Base-by-base conservation (phyloP, 2,797 vertebrate species). In the Brotula barbata region DNA sequence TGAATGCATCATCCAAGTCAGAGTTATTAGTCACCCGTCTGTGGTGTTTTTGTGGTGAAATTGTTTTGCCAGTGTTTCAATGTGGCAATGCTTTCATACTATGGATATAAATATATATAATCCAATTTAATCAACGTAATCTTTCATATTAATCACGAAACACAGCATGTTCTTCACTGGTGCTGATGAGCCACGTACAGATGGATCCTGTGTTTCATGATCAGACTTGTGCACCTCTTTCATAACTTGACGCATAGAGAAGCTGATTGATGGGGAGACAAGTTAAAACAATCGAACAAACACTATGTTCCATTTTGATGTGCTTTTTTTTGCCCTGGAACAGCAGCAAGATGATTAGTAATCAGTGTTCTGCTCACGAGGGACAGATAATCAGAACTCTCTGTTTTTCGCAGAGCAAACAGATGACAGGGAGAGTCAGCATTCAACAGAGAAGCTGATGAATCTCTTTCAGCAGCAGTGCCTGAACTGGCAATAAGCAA, bases 301-400 rank as follows among this genome's bases (percentile, higher is more conserved):
- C 64, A 36, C 54, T n/a, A 1, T 67, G 64, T 69, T 71, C 63
- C 19, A 46, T 58, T 75, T 59, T 50, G 25, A 33, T 51, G 28
- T 28, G 6, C 2, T 33, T 33, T 12, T 50, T 48, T 49, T 64
- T 47, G 48, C 40, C 10, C 25, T 70, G 28, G 20, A 77, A 75
- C 37, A 73, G 78, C 71, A 63, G 64, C 33, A 50, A 60, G 69
- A 76, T 76, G 68, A 88, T 87, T 81, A 84, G 74, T 86, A 85
- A 85, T 88, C 84, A 85, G 75, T 39, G 80, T 58, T 80, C 76
- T 48, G 65, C 71, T 82, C 67, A 58, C 49, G 54, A 65, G 55
- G 66, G 63, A 79, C 68, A 45, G 63, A 83, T 68, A 79, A 83
- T 83, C 76, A 81, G 72, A 72, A 79, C 67, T 67, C 23, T 12